These are phyloP conservation scores for Eutolmus rufibarbis DNA, from an alignment of 2,888 invertebrate species.

Conservation along the genomic window DNA sequence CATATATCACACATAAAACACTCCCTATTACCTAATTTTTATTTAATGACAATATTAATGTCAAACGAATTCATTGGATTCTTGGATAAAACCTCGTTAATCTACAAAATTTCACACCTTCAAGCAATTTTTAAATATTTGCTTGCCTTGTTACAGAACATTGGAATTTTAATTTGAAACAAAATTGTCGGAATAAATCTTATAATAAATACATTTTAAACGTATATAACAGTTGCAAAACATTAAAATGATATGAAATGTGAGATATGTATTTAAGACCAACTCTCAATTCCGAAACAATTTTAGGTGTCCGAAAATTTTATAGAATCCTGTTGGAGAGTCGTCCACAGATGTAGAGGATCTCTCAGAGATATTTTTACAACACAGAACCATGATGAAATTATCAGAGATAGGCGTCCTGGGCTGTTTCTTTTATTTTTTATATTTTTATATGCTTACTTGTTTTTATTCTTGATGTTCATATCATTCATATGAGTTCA, in stretches of 20 bases:
- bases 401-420: not conserved
- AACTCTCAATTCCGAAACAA: not conserved
- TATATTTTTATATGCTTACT: not conserved
- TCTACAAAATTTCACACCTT: not conserved
- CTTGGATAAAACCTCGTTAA: not conserved
- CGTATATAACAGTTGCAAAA: not conserved
- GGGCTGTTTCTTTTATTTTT: not conserved
- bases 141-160: not conserved
- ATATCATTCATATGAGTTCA: not conserved
- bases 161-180: too few species aligned
- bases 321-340: not conserved
- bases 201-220: not conserved
- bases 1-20: not conserved
- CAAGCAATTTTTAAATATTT: not conserved
- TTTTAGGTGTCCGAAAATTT: not conserved
- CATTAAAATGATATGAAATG: not conserved
- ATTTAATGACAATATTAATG: not conserved
- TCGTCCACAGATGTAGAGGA: not conserved
- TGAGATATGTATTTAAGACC: not conserved
- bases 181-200: not conserved
- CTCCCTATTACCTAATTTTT: not conserved
- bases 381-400: not conserved
- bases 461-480: not conserved
- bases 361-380: not conserved
- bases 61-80: not conserved